Evolutionary conservation across 2,888 invertebrate genomes (phyloP), one percentile per base, ranked within the genome.

Genomic region (Cataglyphis cursor): DNA sequence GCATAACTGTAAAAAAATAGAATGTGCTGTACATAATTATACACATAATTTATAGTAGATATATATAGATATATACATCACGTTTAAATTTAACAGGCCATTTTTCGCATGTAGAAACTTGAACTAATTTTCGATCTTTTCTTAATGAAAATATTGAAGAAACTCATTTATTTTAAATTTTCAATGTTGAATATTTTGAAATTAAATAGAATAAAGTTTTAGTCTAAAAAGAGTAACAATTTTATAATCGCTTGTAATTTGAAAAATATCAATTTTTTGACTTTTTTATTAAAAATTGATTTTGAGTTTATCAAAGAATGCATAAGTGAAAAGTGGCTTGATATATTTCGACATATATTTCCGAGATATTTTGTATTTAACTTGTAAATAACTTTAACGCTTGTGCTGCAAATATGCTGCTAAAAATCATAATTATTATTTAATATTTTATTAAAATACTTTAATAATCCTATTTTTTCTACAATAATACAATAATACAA

Each of bases 301-400:
- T 61, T 12, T 31, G 9, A 54, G 8, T 61, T 61, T 31, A 61
- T 18, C 15, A 61, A 61, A 57, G 21, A 57, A 61, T 61, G 18
- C 18, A 18, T 8, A 61, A 61, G 31, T 31, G 35, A 61, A 61
- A 61, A 31, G 8, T 61, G 61, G 61, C 9, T 61, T 28, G 8
- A n/a, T 8, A 31, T 3, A 12, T 41, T 3, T 61, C 8, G 8
- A n/a, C n/a, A 31, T 3, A 12, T 41, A 31, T 15, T 4, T 51
- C 1, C 8, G n/a, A 65, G 24, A 24, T 24, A 41, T 8, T 24
- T 65, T 31, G 41, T 73, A 59, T 24, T n/a, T 44, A 31, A 68
- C 8, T 78, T 78, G 68, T 78, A 78, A 68, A 78, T 78, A 66
- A 28, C 2, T 28, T 28, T 28, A 28, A 12, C 18, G 68, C 68